phyloP scores from a whole-genome alignment of 2,888 invertebrate species.

The Druceiella hillmani region DNA sequence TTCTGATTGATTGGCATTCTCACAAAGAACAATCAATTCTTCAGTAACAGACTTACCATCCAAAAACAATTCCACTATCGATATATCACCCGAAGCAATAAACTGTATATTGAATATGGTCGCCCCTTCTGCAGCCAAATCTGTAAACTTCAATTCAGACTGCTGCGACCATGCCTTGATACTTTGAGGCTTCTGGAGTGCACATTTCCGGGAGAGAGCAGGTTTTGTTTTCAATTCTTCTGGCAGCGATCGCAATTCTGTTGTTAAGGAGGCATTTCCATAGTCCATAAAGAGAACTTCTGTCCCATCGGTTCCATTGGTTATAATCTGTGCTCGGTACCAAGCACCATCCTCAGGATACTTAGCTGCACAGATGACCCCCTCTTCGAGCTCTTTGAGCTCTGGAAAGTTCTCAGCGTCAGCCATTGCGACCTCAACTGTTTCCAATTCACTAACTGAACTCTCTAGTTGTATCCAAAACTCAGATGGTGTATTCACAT shows the following conservation, averaged over 20 bases:
- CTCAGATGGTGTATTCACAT: constrained; percentile 66
- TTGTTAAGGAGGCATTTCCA: constrained; percentile 56
- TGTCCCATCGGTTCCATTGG: constrained; percentile 49
- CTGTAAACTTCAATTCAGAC: constrained; percentile 60
- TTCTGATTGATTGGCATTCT: constrained; percentile 24
- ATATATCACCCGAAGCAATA: constrained; percentile 60
- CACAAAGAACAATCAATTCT: constrained; percentile 51
- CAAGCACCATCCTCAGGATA: constrained; percentile 60
- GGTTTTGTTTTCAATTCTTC: constrained; percentile 55
- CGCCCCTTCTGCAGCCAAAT: constrained; percentile 62
- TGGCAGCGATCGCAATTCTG: constrained; percentile 54
- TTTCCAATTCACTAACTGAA: constrained; percentile 48
- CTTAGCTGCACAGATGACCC: constrained; percentile 57
- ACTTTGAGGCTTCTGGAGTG: constrained; percentile 53
- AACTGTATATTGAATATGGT: constrained; percentile 65
- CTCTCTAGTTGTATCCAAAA: constrained; percentile 76
- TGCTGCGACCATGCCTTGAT: constrained; percentile 59
- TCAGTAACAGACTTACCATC: constrained; percentile 60
- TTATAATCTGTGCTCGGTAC: constrained; percentile 62
- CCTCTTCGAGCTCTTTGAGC: constrained; percentile 42
- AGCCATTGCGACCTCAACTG: constrained; percentile 52
- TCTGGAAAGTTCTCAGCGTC: constrained; percentile 51
- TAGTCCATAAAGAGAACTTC: constrained; percentile 66
- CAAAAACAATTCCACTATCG: constrained; percentile 56
- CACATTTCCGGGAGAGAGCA: constrained; percentile 56